phyloP scores from a whole-genome alignment of 2,797 vertebrate genomes.

The Sebastes nivosus region DNA sequence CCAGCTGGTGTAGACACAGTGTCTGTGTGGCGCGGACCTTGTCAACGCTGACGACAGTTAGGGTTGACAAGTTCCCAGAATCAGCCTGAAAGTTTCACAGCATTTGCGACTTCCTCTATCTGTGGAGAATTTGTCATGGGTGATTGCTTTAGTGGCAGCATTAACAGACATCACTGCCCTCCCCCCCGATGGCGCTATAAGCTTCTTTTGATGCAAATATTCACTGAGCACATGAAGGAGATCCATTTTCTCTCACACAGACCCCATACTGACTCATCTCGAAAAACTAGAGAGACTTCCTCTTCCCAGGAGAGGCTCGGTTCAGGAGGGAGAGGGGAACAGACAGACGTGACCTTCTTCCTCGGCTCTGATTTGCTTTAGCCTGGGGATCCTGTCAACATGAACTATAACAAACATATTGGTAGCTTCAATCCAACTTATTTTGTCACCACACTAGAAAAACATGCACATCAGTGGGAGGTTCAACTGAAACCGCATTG shows the following conservation, averaged over 20 bases:
- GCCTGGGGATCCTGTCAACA: constrained; percentile 53
- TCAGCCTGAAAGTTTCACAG: constrained; percentile 58
- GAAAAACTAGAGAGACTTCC: constrained; percentile 37
- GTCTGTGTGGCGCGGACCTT: constrained; percentile 46
- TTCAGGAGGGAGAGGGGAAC: constrained; percentile 28
- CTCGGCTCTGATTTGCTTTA: constrained; percentile 16
- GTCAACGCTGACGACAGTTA: constrained; percentile 54
- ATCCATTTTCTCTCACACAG: constrained; percentile 54
- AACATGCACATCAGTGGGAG: constrained; percentile 13
- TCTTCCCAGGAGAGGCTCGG: constrained; percentile 53
- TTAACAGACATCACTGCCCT: constrained; percentile 62
- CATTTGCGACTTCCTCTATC: constrained; percentile 56
- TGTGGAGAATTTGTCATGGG: constrained; percentile 58
- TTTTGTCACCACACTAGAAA: constrained; percentile 26
- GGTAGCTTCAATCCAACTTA: constrained; percentile 26
- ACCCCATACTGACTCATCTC: constrained; percentile 44
- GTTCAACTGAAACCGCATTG: neutral
- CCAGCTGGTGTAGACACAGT: constrained; percentile 49
- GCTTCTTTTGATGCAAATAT: constrained; percentile 69
- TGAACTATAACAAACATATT: constrained; percentile 41
- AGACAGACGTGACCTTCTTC: constrained; percentile 54
- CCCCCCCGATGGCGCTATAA: constrained; percentile 27
- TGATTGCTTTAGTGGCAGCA: constrained; percentile 57
- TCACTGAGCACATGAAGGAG: constrained; percentile 56
- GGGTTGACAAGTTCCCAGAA: constrained; percentile 60